These are phyloP conservation scores for Arenicola marina DNA, from an alignment of 2,888 invertebrate species.

Conservation along the genomic window DNA sequence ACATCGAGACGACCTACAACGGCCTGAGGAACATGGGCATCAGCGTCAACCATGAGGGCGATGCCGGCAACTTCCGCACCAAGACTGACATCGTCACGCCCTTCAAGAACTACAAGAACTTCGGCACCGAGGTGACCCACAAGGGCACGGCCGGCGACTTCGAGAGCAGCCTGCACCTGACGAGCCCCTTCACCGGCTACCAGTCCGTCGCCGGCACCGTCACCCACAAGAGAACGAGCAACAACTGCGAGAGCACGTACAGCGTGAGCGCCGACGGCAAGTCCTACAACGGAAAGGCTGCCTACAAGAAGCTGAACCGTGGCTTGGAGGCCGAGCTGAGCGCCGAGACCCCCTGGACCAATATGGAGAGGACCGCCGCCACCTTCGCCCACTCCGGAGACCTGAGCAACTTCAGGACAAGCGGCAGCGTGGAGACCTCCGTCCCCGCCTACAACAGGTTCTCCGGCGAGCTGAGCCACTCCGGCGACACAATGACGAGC, in stretches of 20 bases:
- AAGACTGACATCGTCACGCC: conserved; percentile 6
- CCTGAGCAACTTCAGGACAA: conserved; percentile 19
- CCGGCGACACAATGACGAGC: not conserved
- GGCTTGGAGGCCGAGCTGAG: conserved; percentile 11
- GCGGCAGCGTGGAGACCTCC: conserved; percentile 16
- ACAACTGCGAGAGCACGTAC: conserved; percentile 1
- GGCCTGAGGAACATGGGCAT: conserved; percentile 5
- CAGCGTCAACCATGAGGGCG: conserved; percentile 13
- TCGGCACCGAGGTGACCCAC: conserved; percentile 9
- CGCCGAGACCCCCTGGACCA: conserved; percentile 10
- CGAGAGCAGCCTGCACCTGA: not conserved
- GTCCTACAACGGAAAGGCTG: not conserved
- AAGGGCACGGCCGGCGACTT: conserved; percentile 1
- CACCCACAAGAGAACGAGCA: conserved; percentile 2
- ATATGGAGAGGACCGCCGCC: conserved; percentile 9
- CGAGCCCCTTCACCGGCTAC: not conserved
- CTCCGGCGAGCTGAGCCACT: conserved; percentile 8
- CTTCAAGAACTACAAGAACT: conserved; percentile 7
- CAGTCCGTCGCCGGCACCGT: not conserved
- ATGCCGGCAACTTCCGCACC: conserved; percentile 9
- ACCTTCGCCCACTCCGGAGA: conserved; percentile 23
- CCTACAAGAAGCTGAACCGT: not conserved
- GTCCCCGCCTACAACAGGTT: conserved; percentile 16
- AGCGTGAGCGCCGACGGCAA: not conserved
- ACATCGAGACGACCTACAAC: conserved; percentile 2